Percentiles rank a stretch among this genome's conserved stretches.
phyloP scores from a whole-genome alignment of 2,797 vertebrate genomes.

The Urocyon cinereoargenteus region DNA sequence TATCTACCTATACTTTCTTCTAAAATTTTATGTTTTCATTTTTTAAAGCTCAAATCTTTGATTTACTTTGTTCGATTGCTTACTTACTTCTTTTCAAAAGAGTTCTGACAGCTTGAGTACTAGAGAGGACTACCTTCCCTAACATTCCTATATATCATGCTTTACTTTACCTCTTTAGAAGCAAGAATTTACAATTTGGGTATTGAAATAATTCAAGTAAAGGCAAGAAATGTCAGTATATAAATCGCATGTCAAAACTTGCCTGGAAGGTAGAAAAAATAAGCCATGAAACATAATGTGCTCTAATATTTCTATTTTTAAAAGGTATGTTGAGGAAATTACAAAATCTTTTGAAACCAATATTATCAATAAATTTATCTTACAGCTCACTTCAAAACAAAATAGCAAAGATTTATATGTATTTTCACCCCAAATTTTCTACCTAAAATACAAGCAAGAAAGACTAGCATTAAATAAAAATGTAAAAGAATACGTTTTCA shows the following conservation, averaged over 20 bases:
- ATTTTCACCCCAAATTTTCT: background rate
- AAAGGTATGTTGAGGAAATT: background rate
- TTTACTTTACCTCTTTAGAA: slow-evolving; percentile 11
- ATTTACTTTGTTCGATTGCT: background rate
- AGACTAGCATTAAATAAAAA: background rate
- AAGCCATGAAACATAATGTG: background rate
- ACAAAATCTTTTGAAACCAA: background rate
- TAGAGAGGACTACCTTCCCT: background rate
- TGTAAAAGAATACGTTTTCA: background rate
- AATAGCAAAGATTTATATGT: background rate
- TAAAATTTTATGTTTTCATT: slow-evolving; percentile 10
- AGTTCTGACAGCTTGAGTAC: background rate
- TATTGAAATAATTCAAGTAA: background rate
- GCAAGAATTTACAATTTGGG: slow-evolving; percentile 21
- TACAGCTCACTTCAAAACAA: background rate
- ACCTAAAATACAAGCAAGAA: slow-evolving; percentile 12
- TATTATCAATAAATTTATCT: slow-evolving; percentile 8
- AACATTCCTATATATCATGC: background rate
- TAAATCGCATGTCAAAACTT: background rate
- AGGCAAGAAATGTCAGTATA: background rate
- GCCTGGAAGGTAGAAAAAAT: background rate
- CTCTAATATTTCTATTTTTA: background rate
- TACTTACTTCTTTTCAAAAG: background rate
- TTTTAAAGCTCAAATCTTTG: slow-evolving; percentile 26
- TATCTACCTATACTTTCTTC: background rate